These are phyloP conservation scores for Panulirus ornatus DNA, from an alignment of 1,140 invertebrate species.

Conservation along the genomic window DNA sequence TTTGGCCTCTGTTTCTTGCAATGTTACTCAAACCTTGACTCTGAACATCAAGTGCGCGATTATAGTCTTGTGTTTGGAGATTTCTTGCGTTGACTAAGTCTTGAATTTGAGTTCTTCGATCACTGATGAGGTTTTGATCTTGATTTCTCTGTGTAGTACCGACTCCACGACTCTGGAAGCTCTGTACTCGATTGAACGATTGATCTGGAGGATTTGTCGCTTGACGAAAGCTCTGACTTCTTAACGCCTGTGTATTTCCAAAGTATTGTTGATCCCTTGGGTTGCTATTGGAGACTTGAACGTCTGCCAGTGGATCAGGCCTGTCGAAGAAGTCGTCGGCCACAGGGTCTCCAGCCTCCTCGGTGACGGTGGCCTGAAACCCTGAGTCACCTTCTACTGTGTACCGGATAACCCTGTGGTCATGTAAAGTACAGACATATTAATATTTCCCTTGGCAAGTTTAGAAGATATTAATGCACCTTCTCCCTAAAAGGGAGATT, in stretches of 20 bases:
- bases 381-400: slow-evolving; percentile 27
- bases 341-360: slow-evolving; percentile 18
- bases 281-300: not conserved
- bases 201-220: not conserved
- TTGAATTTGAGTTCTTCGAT: not conserved
- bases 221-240: not conserved
- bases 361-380: slow-evolving; percentile 30
- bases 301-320: not conserved
- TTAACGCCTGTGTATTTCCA: not conserved
- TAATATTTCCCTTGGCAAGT: not conserved
- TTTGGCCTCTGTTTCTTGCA: not conserved
- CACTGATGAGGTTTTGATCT: not conserved
- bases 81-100: not conserved
- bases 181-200: not conserved
- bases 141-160: not conserved
- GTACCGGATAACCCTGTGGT: slow-evolving; percentile 12
- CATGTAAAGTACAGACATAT: not conserved
- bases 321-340: slow-evolving; percentile 8
- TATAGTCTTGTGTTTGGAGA: not conserved
- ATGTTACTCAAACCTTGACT: not conserved
- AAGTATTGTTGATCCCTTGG: not conserved
- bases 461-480: not conserved
- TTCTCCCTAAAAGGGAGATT: not conserved
- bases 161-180: not conserved
- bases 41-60: not conserved